phyloP scores from a whole-genome alignment of 2,888 invertebrate genomes.

The Salticus scenicus region DNA sequence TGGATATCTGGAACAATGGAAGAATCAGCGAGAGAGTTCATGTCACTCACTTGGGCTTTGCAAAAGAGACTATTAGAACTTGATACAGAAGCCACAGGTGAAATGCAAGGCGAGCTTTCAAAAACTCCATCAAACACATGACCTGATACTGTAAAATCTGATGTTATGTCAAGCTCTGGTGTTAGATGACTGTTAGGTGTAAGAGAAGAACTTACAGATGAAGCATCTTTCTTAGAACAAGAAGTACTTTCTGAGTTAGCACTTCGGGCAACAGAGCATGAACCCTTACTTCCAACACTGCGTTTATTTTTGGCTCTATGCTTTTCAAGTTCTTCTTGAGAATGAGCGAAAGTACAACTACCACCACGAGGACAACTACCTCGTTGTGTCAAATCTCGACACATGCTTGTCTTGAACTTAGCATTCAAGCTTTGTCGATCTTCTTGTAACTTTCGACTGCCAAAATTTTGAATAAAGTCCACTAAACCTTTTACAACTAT shows the following conservation, averaged over 20 bases:
- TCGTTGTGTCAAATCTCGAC: slow-evolving; percentile 86
- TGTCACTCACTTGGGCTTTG: not conserved
- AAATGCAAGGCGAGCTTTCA: not conserved
- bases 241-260: slow-evolving; percentile 35
- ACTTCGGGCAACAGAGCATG: slow-evolving; percentile 21
- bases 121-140: slow-evolving; percentile 2
- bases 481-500: slow-evolving; percentile 85
- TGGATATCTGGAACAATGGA: not conserved
- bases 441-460: slow-evolving; percentile 78
- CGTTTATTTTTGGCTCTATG: slow-evolving; percentile 59
- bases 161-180: not conserved
- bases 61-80: not conserved
- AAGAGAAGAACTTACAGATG: slow-evolving; percentile 17
- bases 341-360: slow-evolving; percentile 94
- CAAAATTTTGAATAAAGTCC: slow-evolving; percentile 85
- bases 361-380: slow-evolving; percentile 90
- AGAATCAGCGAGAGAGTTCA: not conserved
- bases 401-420: slow-evolving; percentile 93
- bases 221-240: slow-evolving; percentile 21
- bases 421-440: slow-evolving; percentile 78
- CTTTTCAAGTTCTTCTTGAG: slow-evolving; percentile 92
- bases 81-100: not conserved
- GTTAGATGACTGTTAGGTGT: not conserved
- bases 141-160: not conserved
- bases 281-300: slow-evolving; percentile 20